Evolutionary conservation across 2,797 vertebrate genomes (phyloP).

Genomic region (Glyptemys insculpta): DNA sequence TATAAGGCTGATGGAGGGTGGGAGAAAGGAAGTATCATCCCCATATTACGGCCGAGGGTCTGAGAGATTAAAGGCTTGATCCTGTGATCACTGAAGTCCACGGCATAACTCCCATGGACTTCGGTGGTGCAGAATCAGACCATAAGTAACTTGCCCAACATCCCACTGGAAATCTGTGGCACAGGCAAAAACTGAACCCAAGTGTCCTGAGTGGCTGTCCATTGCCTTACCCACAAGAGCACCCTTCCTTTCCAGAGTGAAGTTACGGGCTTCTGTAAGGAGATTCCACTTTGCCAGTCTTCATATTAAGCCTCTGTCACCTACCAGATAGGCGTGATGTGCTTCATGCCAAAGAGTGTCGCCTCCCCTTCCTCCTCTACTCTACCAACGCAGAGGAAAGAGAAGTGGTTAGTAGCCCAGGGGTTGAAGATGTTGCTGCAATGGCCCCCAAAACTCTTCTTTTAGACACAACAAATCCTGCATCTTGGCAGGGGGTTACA

Average conservation of each 20-base stretch:
- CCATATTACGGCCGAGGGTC: background rate
- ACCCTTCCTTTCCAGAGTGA: background rate
- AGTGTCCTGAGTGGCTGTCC: background rate
- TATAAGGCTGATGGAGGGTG: background rate
- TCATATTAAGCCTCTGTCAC: background rate
- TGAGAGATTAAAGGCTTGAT: background rate
- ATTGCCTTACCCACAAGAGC: background rate
- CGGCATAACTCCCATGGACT: background rate
- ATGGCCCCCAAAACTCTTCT: background rate
- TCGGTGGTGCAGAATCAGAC: background rate
- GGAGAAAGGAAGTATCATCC: background rate
- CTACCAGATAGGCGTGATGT: background rate
- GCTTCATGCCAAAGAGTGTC: background rate
- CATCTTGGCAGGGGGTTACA: no score
- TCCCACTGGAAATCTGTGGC: background rate
- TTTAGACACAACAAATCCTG: background rate
- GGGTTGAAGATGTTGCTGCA: background rate
- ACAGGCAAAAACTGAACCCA: background rate
- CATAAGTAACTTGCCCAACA: background rate
- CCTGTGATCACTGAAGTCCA: background rate
- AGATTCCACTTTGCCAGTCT: background rate
- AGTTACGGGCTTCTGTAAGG: background rate
- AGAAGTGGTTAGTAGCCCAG: background rate
- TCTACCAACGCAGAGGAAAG: background rate
- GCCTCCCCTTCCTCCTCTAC: background rate